Percentiles rank a stretch among this genome's conserved stretches.
These are phyloP conservation scores for Montipora cactus DNA, from an alignment of 64 coral and sea anemone species.

Conservation along the genomic window DNA sequence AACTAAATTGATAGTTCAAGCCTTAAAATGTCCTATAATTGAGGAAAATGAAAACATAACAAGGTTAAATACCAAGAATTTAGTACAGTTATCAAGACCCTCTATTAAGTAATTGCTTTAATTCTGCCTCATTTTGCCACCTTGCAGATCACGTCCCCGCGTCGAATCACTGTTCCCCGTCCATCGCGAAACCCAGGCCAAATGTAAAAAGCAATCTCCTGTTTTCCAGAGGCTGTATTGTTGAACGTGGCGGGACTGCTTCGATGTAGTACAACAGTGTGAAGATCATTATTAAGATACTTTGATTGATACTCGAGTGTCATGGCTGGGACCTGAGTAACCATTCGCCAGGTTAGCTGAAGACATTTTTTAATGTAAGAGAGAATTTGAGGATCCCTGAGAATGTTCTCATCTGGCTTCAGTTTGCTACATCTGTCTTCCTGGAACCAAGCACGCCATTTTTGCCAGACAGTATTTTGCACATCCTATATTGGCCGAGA, in stretches of 20 bases:
- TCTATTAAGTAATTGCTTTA: too few relatives aligned
- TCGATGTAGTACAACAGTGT: background rate
- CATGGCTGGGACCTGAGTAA: slow-evolving; percentile 14
- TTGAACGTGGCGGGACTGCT: background rate
- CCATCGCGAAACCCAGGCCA: slow-evolving; percentile 1
- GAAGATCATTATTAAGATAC: background rate
- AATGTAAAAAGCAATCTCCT: background rate
- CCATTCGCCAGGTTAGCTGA: slow-evolving; percentile 5
- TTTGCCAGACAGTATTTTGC: too few relatives aligned
- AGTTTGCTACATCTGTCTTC: too few relatives aligned
- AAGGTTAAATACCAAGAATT: too few relatives aligned
- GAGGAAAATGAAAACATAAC: too few relatives aligned
- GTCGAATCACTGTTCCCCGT: background rate
- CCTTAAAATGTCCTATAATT: too few relatives aligned
- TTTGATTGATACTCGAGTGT: background rate
- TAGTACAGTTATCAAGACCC: too few relatives aligned
- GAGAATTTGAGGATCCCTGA: background rate
- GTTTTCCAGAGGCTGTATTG: background rate
- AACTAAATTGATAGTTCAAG: too few relatives aligned
- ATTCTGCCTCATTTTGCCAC: background rate
- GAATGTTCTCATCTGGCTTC: too few relatives aligned
- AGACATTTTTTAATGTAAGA: background rate
- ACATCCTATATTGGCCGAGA: too few relatives aligned
- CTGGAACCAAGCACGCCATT: too few relatives aligned
- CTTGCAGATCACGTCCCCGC: background rate